Conservation (phyloP, 2,888 invertebrate species). For the Ganaspis brasiliensis region DNA sequence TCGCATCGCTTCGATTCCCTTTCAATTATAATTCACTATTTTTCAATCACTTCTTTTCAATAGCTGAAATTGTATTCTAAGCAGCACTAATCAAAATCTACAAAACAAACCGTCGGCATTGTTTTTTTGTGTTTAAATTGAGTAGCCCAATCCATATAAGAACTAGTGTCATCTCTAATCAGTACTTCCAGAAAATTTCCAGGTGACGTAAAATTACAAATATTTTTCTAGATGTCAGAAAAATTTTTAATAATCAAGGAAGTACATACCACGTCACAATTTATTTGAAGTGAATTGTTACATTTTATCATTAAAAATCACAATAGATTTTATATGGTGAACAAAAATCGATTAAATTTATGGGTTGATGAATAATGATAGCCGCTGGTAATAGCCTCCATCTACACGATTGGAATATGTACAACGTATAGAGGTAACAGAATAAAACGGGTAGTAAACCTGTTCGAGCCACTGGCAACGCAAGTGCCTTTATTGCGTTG, state of each 20-base stretch:
- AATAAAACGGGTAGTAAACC: conserved; percentile 39
- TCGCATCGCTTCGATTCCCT: conserved; percentile 17
- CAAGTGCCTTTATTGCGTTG: conserved; percentile 26
- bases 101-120: neutral
- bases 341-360: neutral
- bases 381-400: conserved; percentile 5
- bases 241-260: too few species aligned
- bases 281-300: too few species aligned
- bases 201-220: too few species aligned
- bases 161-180: too few species aligned
- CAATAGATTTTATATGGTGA: neutral
- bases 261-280: too few species aligned
- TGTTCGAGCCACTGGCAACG: conserved; percentile 35
- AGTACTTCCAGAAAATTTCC: too few species aligned
- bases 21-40: conserved; percentile 1
- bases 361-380: conserved; percentile 17
- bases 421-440: conserved; percentile 2
- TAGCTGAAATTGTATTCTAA: neutral
- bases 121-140: too few species aligned
- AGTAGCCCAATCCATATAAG: too few species aligned
- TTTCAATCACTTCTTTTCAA: conserved; percentile 3
- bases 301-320: too few species aligned
- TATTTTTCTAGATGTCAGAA: too few species aligned
- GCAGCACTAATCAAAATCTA: neutral
- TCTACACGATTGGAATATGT: conserved; percentile 26